Conservation (phyloP, 2,888 invertebrate genomes). For the Galeruca laticollis region DNA sequence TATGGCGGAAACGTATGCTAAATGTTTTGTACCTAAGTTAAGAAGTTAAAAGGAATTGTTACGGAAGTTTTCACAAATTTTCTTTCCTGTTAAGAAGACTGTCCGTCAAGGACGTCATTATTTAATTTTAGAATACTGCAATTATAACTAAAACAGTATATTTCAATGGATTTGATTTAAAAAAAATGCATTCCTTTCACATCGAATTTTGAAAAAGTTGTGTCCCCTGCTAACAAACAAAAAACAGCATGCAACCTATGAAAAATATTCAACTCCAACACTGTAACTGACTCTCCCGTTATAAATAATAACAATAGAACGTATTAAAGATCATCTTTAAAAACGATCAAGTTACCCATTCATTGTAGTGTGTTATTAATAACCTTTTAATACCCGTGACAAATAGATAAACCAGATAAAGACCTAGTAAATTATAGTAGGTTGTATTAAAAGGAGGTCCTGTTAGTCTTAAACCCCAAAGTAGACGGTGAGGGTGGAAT, state of each 20-base stretch:
- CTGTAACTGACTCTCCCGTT: neutral
- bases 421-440: slow-evolving; percentile 2
- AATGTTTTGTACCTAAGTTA: no score
- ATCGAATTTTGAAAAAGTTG: no score
- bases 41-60: no score
- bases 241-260: neutral
- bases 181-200: no score
- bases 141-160: no score
- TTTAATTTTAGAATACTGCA: no score
- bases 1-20: no score
- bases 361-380: slow-evolving; percentile 19
- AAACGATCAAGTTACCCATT: slow-evolving; percentile 24
- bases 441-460: neutral
- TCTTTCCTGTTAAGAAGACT: no score
- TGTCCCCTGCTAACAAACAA: neutral
- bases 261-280: neutral
- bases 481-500: slow-evolving; percentile 1
- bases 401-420: slow-evolving; percentile 21
- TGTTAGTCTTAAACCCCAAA: slow-evolving; percentile 9
- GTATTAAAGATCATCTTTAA: slow-evolving; percentile 22
- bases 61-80: no score
- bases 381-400: slow-evolving; percentile 22
- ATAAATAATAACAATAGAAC: slow-evolving; percentile 19
- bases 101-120: no score
- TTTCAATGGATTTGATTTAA: no score